phyloP scores from a whole-genome alignment of 1,140 invertebrate genomes.

The Lepidotrigona ventralis region DNA sequence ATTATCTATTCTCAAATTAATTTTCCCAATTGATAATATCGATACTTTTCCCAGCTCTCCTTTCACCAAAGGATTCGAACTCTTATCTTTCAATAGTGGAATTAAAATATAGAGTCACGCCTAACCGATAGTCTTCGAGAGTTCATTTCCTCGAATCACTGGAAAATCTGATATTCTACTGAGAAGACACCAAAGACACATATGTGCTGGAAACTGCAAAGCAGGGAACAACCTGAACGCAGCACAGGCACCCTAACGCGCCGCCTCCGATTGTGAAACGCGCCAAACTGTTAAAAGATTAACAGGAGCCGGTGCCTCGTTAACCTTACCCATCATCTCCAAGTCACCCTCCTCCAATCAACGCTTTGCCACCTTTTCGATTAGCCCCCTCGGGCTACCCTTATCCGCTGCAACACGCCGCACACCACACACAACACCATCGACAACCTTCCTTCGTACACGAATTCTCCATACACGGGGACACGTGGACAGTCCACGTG shows the following conservation, averaged over 20 bases:
- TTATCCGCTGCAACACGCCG: not conserved
- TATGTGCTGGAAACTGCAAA: not conserved
- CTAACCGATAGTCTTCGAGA: no score
- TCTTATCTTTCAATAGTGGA: not conserved
- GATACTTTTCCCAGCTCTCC: no score
- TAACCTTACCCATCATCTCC: not conserved
- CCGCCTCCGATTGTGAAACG: not conserved
- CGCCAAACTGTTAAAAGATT: not conserved
- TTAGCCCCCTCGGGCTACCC: not conserved
- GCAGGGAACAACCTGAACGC: not conserved
- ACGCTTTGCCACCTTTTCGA: not conserved
- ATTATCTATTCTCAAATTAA: no score
- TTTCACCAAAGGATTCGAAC: not conserved
- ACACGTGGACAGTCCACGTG: conserved; percentile 69
- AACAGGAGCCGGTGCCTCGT: not conserved
- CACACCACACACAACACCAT: not conserved
- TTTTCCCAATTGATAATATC: not conserved
- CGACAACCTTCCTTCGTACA: no score
- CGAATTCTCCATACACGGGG: not conserved
- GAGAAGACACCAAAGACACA: no score
- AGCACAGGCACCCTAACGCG: not conserved
- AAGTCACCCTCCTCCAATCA: not conserved
- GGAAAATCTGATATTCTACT: no score
- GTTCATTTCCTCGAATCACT: no score
- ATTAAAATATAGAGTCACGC: not conserved